These are phyloP conservation scores for Leptinotarsa juncta DNA, from an alignment of 2,888 invertebrate species.

Conservation along the genomic window DNA sequence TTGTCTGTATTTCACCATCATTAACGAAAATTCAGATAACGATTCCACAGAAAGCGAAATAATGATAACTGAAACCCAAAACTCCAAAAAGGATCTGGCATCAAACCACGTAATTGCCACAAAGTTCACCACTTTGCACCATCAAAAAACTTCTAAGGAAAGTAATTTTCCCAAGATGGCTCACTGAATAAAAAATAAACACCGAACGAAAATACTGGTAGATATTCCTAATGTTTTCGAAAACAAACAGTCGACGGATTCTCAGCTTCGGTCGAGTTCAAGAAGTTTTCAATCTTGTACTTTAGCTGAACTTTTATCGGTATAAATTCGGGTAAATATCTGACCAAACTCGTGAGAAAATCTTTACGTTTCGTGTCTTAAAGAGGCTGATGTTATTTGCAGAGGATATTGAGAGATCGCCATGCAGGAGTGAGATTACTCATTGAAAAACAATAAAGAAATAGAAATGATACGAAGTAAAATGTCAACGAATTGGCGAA, in stretches of 20 bases:
- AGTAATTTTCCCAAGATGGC: neutral
- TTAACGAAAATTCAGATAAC: no score
- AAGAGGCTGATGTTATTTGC: constrained; percentile 23
- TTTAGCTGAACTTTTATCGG: neutral
- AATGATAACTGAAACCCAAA: no score
- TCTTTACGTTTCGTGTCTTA: constrained; percentile 27
- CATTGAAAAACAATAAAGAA: neutral
- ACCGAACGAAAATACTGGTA: neutral
- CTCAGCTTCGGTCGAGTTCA: neutral
- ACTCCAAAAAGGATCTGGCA: no score
- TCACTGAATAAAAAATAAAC: neutral
- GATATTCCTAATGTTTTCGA: no score
- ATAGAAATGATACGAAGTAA: no score
- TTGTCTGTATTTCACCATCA: no score
- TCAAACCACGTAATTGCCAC: no score
- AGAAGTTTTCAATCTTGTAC: constrained; percentile 2
- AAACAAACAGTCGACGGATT: neutral
- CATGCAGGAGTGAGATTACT: neutral
- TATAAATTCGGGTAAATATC: constrained; percentile 27
- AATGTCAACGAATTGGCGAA: no score
- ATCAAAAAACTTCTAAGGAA: neutral
- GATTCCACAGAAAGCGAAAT: no score
- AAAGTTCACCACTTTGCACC: neutral
- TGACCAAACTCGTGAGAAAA: constrained; percentile 23
- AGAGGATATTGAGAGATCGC: neutral